These are phyloP conservation scores for Leptonema lineaticorne DNA, from an alignment of 1,140 invertebrate species.

Conservation along the genomic window DNA sequence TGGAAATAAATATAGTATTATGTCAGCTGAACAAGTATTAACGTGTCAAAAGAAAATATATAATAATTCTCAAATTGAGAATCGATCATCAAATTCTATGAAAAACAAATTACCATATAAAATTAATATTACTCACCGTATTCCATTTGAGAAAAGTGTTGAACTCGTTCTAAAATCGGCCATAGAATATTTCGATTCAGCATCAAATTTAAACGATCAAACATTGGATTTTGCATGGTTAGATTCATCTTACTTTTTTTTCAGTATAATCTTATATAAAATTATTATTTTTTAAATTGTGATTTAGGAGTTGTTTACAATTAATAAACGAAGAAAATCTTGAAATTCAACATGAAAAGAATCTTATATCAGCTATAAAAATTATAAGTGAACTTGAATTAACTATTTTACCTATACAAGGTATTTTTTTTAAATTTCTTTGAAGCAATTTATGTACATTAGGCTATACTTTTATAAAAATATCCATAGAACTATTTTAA, in stretches of 20 bases:
- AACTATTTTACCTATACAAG: slow-evolving; percentile 38
- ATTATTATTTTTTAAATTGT: neutral
- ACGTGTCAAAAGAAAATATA: slow-evolving; percentile 22
- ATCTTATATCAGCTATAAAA: slow-evolving; percentile 36
- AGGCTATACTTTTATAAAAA: too few species aligned
- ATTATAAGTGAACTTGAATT: slow-evolving; percentile 38
- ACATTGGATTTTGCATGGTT: slow-evolving; percentile 36
- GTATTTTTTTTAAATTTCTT: slow-evolving; percentile 9
- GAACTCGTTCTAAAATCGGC: slow-evolving; percentile 30
- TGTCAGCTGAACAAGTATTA: slow-evolving; percentile 34
- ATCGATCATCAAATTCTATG: slow-evolving; percentile 6
- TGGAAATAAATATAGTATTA: slow-evolving; percentile 32
- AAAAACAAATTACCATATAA: slow-evolving; percentile 32
- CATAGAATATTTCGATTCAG: slow-evolving; percentile 38
- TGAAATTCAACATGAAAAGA: slow-evolving; percentile 36
- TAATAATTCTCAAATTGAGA: neutral
- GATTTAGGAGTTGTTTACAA: slow-evolving; percentile 37
- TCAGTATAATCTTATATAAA: neutral
- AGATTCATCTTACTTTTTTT: neutral
- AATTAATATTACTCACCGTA: slow-evolving; percentile 29
- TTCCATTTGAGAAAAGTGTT: slow-evolving; percentile 29
- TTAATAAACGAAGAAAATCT: slow-evolving; percentile 35
- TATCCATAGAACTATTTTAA: too few species aligned
- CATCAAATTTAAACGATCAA: slow-evolving; percentile 35
- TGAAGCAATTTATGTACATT: neutral